Evolutionary conservation across 2,797 vertebrate species (phyloP).

Genomic region (Phalanger gymnotis): DNA sequence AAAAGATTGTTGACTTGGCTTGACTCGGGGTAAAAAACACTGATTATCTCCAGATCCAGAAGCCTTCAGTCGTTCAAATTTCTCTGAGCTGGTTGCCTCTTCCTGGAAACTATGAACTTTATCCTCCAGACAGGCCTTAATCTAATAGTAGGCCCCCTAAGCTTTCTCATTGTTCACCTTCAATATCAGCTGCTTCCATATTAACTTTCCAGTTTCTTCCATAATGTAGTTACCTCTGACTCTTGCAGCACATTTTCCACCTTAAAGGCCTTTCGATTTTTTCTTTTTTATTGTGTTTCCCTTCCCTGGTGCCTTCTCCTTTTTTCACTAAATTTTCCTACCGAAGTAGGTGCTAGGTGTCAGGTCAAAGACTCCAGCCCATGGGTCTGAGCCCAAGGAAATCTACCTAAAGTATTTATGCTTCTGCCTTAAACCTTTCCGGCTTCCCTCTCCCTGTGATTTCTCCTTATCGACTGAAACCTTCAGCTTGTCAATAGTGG

Average conservation of each 20-base stretch:
- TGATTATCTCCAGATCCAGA: not conserved
- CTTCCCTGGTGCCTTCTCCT: slow-evolving; percentile 8
- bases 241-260: slow-evolving; percentile 66
- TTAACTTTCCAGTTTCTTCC: slow-evolving; percentile 83
- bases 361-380: slow-evolving; percentile 32
- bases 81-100: slow-evolving; percentile 48
- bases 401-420: slow-evolving; percentile 66
- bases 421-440: slow-evolving; percentile 59
- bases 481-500: not conserved
- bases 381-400: slow-evolving; percentile 37
- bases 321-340: slow-evolving; percentile 49
- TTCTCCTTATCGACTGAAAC: not conserved
- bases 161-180: slow-evolving; percentile 82
- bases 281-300: slow-evolving; percentile 44
- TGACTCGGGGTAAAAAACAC: not conserved
- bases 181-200: slow-evolving; percentile 81
- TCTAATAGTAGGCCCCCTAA: slow-evolving; percentile 82
- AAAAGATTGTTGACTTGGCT: not conserved
- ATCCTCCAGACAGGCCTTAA: slow-evolving; percentile 77
- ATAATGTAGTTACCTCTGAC: slow-evolving; percentile 81
- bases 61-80: slow-evolving; percentile 13
- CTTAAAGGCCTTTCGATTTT: slow-evolving; percentile 50
- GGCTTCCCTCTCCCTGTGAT: slow-evolving; percentile 14
- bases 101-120: slow-evolving; percentile 81
- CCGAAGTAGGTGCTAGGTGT: slow-evolving; percentile 63